Evolutionary conservation across 1,140 invertebrate genomes (phyloP).

Genomic region (Saxidomus purpurata): DNA sequence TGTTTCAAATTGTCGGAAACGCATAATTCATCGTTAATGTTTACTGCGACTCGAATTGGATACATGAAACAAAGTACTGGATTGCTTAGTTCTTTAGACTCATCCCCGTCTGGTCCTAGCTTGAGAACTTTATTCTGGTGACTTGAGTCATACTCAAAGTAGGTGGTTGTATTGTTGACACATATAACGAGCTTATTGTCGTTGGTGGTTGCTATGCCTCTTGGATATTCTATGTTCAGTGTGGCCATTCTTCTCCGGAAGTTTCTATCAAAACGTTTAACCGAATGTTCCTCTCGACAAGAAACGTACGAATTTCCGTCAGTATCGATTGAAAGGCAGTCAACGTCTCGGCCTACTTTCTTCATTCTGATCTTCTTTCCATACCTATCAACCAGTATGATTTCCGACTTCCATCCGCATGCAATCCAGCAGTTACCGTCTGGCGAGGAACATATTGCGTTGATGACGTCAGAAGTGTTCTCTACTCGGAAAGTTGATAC

Average conservation of each 20-base stretch:
- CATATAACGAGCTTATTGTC: conserved; percentile 65
- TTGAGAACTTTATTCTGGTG: conserved; percentile 66
- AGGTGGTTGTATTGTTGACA: conserved; percentile 62
- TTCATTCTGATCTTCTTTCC: conserved; percentile 45
- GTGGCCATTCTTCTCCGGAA: conserved; percentile 65
- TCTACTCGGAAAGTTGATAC: conserved; percentile 66
- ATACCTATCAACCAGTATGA: conserved; percentile 50
- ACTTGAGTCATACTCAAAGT: conserved; percentile 67
- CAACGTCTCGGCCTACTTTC: conserved; percentile 66
- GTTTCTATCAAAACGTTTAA: conserved; percentile 66
- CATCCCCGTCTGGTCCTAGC: conserved; percentile 64
- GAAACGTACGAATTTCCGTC: conserved; percentile 64
- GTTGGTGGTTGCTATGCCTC: conserved; percentile 60
- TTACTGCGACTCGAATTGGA: conserved; percentile 70
- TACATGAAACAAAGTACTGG: conserved; percentile 67
- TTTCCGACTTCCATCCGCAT: conserved; percentile 68
- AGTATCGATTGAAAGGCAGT: conserved; percentile 66
- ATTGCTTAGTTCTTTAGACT: conserved; percentile 57
- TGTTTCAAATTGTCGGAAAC: conserved; percentile 72
- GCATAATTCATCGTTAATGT: conserved; percentile 70
- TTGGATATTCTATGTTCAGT: conserved; percentile 61
- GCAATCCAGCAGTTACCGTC: conserved; percentile 66
- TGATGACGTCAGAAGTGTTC: conserved; percentile 68
- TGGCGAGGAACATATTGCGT: conserved; percentile 66
- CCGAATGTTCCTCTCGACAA: conserved; percentile 69